phyloP scores from a whole-genome alignment of 2,797 vertebrate genomes.

The Macropodus opercularis region DNA sequence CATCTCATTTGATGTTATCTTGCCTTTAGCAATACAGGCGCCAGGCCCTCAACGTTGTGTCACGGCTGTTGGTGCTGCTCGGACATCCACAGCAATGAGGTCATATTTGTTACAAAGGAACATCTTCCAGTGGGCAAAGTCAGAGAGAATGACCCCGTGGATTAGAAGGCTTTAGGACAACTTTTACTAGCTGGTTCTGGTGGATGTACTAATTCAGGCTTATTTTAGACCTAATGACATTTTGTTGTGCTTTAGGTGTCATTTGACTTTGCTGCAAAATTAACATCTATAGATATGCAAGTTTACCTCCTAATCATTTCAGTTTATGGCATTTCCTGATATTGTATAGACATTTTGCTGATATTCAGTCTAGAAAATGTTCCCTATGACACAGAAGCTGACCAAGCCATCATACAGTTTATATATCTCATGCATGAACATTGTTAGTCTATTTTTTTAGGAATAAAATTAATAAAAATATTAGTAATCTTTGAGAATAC shows the following conservation, averaged over 20 bases:
- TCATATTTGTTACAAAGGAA: constrained; percentile 72
- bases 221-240: background rate
- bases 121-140: constrained; percentile 79
- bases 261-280: background rate
- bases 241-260: background rate
- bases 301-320: background rate
- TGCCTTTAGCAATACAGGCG: constrained; percentile 69
- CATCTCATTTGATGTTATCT: constrained; percentile 73
- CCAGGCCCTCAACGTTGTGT: constrained; percentile 56
- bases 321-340: no score
- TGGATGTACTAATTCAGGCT: background rate
- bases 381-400: background rate
- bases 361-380: background rate
- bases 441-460: no score
- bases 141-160: constrained; percentile 54
- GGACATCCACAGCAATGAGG: constrained; percentile 64
- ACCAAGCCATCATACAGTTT: background rate
- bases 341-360: background rate
- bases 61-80: constrained; percentile 60
- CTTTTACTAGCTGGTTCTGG: constrained; percentile 11
- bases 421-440: background rate
- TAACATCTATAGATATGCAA: background rate
- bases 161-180: constrained; percentile 37
- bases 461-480: no score
- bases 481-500: no score